Percentiles rank a stretch among this genome's conserved stretches.
phyloP scores from a whole-genome alignment of 1,140 invertebrate species.

The Drosophila funebris region DNA sequence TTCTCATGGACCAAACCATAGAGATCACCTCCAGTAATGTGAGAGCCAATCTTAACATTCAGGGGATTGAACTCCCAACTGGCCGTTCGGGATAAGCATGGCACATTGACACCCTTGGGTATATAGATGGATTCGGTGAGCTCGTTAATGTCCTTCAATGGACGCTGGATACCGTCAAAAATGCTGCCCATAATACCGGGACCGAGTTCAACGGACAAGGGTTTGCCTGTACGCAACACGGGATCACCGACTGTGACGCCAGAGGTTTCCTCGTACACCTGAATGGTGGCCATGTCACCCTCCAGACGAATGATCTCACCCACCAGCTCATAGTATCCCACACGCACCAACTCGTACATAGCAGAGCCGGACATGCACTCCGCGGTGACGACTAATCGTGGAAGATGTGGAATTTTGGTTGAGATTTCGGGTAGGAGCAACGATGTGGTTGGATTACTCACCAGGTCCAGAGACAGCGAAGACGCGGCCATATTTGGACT shows the following conservation, averaged over 20 bases:
- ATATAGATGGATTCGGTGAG: slow-evolving; percentile 98
- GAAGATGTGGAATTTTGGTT: not conserved
- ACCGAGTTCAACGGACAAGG: slow-evolving; percentile 97
- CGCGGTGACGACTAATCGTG: slow-evolving; percentile 95
- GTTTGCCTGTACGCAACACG: slow-evolving; percentile 98
- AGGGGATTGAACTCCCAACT: slow-evolving; percentile 97
- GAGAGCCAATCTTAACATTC: slow-evolving; percentile 95
- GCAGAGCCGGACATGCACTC: slow-evolving; percentile 99
- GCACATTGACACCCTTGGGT: slow-evolving; percentile 99
- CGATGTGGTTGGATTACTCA: too few relatives aligned
- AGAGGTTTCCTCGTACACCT: slow-evolving; percentile 99
- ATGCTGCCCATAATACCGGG: slow-evolving; percentile 99
- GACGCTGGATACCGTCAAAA: slow-evolving; percentile 99
- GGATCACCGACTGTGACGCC: slow-evolving; percentile 99
- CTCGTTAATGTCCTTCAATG: slow-evolving; percentile 98
- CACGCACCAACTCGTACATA: slow-evolving; percentile 99
- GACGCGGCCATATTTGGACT: slow-evolving; percentile 96
- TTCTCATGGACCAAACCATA: slow-evolving; percentile 99
- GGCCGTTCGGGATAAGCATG: slow-evolving; percentile 91
- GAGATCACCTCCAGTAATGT: slow-evolving; percentile 99
- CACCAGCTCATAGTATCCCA: slow-evolving; percentile 98
- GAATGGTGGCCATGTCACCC: slow-evolving; percentile 99
- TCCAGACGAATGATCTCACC: slow-evolving; percentile 99
- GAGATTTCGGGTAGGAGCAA: not conserved
- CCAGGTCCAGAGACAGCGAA: slow-evolving; percentile 98